phyloP scores from a whole-genome alignment of 2,888 invertebrate species.

The Bimastos eiseni region DNA sequence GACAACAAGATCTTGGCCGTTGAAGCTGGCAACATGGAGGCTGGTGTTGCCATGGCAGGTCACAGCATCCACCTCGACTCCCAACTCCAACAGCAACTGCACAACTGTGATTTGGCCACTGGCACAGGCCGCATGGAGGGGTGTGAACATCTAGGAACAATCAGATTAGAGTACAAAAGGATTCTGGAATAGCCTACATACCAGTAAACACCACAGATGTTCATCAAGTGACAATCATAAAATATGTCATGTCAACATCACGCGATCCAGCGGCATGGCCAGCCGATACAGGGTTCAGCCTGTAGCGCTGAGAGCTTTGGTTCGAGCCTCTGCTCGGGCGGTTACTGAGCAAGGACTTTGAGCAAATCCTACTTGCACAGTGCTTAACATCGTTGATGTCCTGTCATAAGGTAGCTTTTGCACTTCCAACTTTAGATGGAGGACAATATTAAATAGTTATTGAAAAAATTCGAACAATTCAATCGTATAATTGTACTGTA shows the following conservation, averaged over 20 bases:
- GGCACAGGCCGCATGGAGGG: constrained; percentile 70
- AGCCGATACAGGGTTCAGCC: too few relatives aligned
- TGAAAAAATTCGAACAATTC: too few relatives aligned
- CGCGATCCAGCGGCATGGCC: background rate
- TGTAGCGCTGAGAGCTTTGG: too few relatives aligned
- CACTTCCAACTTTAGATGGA: too few relatives aligned
- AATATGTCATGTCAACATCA: background rate
- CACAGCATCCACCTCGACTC: constrained; percentile 68
- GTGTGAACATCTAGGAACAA: constrained; percentile 65
- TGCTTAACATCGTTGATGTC: too few relatives aligned
- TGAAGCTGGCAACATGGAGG: constrained; percentile 68
- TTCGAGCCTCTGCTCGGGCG: too few relatives aligned
- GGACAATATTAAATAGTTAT: too few relatives aligned
- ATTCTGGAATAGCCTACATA: background rate
- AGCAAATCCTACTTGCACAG: too few relatives aligned
- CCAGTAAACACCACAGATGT: background rate
- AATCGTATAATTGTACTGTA: too few relatives aligned
- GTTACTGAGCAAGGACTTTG: too few relatives aligned
- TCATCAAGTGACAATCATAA: background rate
- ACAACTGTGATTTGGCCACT: constrained; percentile 65
- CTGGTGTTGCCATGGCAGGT: constrained; percentile 68
- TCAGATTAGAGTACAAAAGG: background rate
- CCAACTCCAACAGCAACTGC: constrained; percentile 65
- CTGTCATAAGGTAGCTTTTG: too few relatives aligned
- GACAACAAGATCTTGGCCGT: constrained; percentile 68